Evolutionary conservation across 2,113 vertebrate species (phyloP).

Genomic region (Pelobates fuscus): DNA sequence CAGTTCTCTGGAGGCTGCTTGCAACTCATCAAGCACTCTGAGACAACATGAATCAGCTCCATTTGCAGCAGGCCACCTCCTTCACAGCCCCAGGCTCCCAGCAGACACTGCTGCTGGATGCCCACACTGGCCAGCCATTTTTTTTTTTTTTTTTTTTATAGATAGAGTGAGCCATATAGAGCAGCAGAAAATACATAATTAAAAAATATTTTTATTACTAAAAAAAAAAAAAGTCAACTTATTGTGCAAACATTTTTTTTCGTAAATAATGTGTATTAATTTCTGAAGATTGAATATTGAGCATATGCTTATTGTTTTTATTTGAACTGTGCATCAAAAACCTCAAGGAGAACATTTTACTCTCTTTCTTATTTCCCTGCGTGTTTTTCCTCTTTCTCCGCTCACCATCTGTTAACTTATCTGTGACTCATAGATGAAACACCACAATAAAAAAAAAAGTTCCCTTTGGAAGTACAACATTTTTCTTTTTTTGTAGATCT

Average conservation of each 20-base stretch:
- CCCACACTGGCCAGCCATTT: no score
- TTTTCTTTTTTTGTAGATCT: background rate
- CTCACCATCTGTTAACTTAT: constrained; percentile 26
- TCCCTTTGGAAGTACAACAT: background rate
- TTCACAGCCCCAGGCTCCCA: no score
- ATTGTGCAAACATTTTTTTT: background rate
- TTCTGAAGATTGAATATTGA: background rate
- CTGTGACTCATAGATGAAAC: constrained; percentile 14
- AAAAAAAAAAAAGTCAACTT: no score
- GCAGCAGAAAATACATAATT: background rate
- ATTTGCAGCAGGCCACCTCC: no score
- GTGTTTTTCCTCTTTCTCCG: constrained; percentile 3
- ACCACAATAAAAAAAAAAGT: constrained; percentile 7
- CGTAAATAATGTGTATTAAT: background rate
- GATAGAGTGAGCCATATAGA: background rate
- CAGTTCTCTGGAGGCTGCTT: no score
- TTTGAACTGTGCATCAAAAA: constrained; percentile 5
- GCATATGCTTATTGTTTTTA: constrained; percentile 9
- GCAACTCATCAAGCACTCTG: no score
- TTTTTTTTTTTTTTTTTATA: background rate
- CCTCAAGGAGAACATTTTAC: background rate
- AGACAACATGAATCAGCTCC: no score
- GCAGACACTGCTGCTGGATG: no score
- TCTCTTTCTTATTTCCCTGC: background rate
- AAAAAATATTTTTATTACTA: background rate